Conservation (phyloP, 2,113 vertebrate genomes). For the Sprattus sprattus region DNA sequence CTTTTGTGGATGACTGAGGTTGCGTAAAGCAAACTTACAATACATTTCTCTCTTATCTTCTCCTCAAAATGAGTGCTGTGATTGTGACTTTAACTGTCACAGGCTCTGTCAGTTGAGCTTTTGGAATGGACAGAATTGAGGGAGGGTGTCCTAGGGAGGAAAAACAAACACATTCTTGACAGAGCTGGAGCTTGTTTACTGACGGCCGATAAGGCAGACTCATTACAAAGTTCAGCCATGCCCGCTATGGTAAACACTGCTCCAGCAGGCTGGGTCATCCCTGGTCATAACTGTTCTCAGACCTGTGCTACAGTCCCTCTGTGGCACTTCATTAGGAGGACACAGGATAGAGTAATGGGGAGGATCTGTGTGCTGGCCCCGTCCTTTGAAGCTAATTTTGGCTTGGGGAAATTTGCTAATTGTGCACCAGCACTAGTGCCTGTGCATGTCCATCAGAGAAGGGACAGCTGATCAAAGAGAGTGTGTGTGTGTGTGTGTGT, state of each 20-base stretch:
- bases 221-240: background rate
- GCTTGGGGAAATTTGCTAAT: constrained; percentile 50
- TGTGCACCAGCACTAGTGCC: constrained; percentile 44
- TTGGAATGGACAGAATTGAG: background rate
- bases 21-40: background rate
- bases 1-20: background rate
- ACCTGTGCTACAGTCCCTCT: background rate
- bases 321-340: background rate
- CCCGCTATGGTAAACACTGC: background rate
- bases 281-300: background rate
- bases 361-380: constrained; percentile 25
- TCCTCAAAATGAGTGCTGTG: background rate
- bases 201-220: background rate
- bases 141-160: background rate
- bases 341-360: background rate
- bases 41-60: background rate
- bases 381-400: constrained; percentile 52
- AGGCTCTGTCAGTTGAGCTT: background rate
- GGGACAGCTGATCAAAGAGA: constrained; percentile 53
- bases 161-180: background rate
- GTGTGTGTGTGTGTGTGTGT: background rate
- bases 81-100: background rate
- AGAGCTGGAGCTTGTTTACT: background rate
- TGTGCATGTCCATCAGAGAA: constrained; percentile 47
- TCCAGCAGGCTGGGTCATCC: background rate